Evolutionary conservation across 2,113 vertebrate species (phyloP).

Genomic region (Takifugu bimaculatus): DNA sequence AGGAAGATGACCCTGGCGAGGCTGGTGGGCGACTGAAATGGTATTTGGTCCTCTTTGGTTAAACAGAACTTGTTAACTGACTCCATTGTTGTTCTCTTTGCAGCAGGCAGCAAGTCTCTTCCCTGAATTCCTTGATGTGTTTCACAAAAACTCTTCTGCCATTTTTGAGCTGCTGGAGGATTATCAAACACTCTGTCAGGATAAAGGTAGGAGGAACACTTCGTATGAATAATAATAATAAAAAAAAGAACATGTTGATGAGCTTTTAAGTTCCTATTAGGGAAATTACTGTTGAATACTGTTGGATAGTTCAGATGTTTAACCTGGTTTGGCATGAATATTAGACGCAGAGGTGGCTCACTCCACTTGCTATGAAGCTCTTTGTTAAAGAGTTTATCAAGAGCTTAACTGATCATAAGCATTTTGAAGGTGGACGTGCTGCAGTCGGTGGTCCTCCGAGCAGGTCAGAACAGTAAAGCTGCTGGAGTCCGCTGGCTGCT

Average conservation of each 20-base stretch:
- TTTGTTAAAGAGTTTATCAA: too few relatives aligned
- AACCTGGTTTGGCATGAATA: too few relatives aligned
- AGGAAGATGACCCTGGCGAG: slow-evolving; percentile 94
- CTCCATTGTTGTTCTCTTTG: slow-evolving; percentile 29
- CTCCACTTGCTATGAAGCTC: too few relatives aligned
- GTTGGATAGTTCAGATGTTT: too few relatives aligned
- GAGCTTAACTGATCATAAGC: too few relatives aligned
- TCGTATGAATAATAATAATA: neutral
- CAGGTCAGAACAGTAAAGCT: slow-evolving; percentile 91
- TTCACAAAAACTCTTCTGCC: slow-evolving; percentile 84
- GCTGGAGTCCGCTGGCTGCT: slow-evolving; percentile 93
- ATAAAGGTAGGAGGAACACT: slow-evolving; percentile 72
- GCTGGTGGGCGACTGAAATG: slow-evolving; percentile 74
- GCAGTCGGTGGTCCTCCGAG: slow-evolving; percentile 86
- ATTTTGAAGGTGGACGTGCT: slow-evolving; percentile 80
- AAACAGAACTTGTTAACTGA: neutral
- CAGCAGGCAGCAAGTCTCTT: slow-evolving; percentile 91
- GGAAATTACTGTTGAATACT: too few relatives aligned
- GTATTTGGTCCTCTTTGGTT: neutral
- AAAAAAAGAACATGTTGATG: too few relatives aligned
- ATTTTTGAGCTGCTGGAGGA: slow-evolving; percentile 92
- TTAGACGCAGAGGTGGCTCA: too few relatives aligned
- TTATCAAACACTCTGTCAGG: slow-evolving; percentile 85
- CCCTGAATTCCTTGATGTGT: slow-evolving; percentile 86
- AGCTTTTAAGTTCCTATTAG: too few relatives aligned